Conservation (phyloP, 2,888 invertebrate species). For the Itoplectis maculator region DNA sequence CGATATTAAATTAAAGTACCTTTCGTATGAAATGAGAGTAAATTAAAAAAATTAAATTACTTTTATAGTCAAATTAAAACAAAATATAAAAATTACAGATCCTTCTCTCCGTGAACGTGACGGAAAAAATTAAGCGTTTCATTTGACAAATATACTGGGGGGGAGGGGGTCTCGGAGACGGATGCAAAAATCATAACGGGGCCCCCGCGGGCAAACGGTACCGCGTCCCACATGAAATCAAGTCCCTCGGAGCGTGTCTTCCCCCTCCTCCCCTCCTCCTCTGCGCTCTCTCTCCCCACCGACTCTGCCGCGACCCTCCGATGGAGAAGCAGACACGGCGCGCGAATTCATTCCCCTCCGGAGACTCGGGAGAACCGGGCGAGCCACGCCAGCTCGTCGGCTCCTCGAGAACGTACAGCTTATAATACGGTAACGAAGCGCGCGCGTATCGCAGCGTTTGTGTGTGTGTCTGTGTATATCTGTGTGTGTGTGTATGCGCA, state of each 20-base stretch:
- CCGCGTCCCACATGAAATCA: constrained; percentile 77
- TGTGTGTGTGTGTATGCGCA: neutral
- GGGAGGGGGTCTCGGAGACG: constrained; percentile 56
- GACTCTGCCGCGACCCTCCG: constrained; percentile 18
- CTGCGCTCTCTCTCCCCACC: no score
- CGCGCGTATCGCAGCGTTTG: constrained; percentile 28
- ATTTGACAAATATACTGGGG: constrained; percentile 41
- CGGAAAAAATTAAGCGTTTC: constrained; percentile 38
- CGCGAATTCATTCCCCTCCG: constrained; percentile 60
- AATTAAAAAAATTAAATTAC: no score
- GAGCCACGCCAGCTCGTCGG: constrained; percentile 3
- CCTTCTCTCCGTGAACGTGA: no score
- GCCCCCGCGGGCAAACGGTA: constrained; percentile 72
- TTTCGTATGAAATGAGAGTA: no score
- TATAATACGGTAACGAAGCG: constrained; percentile 50
- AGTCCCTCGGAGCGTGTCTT: constrained; percentile 69
- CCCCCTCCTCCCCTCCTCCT: constrained; percentile 18
- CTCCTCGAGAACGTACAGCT: constrained; percentile 22
- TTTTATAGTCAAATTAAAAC: no score
- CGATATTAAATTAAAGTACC: no score
- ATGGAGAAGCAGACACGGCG: constrained; percentile 43
- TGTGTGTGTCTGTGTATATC: constrained; percentile 4
- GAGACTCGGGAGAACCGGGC: constrained; percentile 35
- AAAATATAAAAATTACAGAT: no score
- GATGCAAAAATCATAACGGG: constrained; percentile 75